Base-by-base conservation (phyloP, 2,113 vertebrate genomes). In the Apus apus region DNA sequence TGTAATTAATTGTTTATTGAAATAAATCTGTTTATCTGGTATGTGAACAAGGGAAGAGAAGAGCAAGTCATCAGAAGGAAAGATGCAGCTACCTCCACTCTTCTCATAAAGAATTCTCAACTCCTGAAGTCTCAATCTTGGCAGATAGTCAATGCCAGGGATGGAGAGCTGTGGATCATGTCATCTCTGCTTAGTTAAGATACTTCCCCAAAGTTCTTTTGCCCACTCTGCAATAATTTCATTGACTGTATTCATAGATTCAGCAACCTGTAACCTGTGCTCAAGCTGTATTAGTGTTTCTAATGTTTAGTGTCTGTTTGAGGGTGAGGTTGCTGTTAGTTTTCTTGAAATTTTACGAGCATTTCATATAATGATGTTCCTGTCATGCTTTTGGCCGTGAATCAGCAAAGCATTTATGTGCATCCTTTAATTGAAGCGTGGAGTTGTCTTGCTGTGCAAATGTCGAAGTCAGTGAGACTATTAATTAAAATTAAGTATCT, bases 401-500 rank as follows among this genome's bases (percentile, higher is more conserved):
- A 94, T 96, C 93, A 94, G 95, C 93, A 73, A 90, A 93, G 91
- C 87, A n/a, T 95, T 94, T 95, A 48, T 76, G 71, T 91, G 54
- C 81, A 2, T 27, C 50, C 66, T 94, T 91, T 92, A 95, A 96
- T 94, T 95, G 89, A 91, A 94, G 84, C 18, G 11, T 94, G 95
- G 92, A 94, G 92, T 92, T 93, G 92, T 94, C 94, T 97, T 17
- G 45, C 92, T 94, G 90, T 94, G 92, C 86, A 74, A 93, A 88
- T 96, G 91, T 87, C 95, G 87, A 85, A 95, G 61, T 89, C 77
- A 29, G 73, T 84, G 84, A 94, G 94, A 91, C 89, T 96, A 95
- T 96, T 97, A 93, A 94, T 97, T 96, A 96, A 96, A 96, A 91
- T 76, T 89, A 94, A 96, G 66, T 92, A 93, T 96, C 84, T 93